Evolutionary conservation across 92 coral and sea anemone species (phyloP), one percentile per base, ranked within the genome.

Genomic region (Pocillopora meandrina): DNA sequence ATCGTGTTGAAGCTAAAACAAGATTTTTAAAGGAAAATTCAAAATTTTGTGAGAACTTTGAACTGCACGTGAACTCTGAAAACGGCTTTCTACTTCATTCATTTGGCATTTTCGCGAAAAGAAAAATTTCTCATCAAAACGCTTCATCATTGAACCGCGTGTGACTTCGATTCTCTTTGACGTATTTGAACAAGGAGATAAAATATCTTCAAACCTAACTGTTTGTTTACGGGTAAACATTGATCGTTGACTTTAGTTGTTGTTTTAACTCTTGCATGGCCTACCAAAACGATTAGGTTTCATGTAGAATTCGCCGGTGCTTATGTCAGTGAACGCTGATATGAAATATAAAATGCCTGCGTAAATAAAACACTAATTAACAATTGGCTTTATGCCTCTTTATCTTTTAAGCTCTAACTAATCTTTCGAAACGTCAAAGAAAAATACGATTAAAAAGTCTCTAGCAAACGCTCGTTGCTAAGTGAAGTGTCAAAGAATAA

Each of bases 341-440:
- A 36, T n/a, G n/a, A n/a, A n/a, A n/a, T n/a, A n/a, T n/a, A 35
- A 36, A 35, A 70, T 36, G 42, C 56, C 33, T 56, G 52, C 62
- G 31, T 20, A n/a, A 9, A 73, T 49, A 16, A 52, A 10, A 5
- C 13, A 56, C 26, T 73, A 47, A 33, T 35, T 12, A 61, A 36
- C 73, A 68, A 36, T 36, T 68, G 11, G 10, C 9, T 56, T 5
- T 31, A 18, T 31, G 18, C 23, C 10, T 66, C 18, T 57, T 76
- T 2, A 21, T 8, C 33, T 60, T 1, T 18, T 12, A 55, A 18
- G 19, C 13, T 35, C 21, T 36, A 35, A 11, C 16, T 19, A 64
- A 79, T 79, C 75, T 74, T 23, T 55, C 23, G 12, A 15, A 79
- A 52, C 74, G 26, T 65, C 83, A 55, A n/a, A n/a, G 65, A 10